Evolutionary conservation across 2,113 vertebrate genomes (phyloP).

Genomic region (Patagioenas fasciata): DNA sequence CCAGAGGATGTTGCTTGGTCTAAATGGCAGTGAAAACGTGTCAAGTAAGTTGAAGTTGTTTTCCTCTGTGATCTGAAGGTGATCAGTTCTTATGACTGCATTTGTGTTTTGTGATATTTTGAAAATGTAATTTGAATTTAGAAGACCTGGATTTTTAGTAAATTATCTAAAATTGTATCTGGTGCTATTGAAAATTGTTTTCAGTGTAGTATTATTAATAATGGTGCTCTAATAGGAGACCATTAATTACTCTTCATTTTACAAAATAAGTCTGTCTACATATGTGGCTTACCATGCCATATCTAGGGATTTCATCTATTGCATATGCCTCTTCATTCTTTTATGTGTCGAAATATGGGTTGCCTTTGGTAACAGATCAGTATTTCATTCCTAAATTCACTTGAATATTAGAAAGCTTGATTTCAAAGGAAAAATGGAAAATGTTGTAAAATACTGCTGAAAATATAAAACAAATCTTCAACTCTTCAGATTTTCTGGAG

Average conservation of each 20-base stretch:
- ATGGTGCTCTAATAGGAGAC: not conserved
- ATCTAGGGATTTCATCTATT: not conserved
- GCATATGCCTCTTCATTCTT: not conserved
- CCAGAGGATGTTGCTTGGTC: not conserved
- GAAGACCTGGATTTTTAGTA: not conserved
- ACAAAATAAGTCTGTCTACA: not conserved
- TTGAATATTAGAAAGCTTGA: not conserved
- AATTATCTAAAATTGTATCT: not conserved
- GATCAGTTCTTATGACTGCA: not conserved
- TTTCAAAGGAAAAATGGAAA: not conserved
- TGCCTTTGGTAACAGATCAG: not conserved
- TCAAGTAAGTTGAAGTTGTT: not conserved
- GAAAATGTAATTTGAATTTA: not conserved
- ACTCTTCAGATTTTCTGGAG: not conserved
- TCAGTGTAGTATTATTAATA: not conserved
- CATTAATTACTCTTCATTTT: not conserved
- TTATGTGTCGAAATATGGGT: not conserved
- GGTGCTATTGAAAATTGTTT: not conserved
- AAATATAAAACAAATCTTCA: not conserved
- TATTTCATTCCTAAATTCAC: not conserved
- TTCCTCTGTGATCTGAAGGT: not conserved
- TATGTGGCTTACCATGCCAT: not conserved
- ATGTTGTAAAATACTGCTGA: not conserved
- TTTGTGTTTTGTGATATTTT: not conserved
- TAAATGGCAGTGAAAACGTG: not conserved